Evolutionary conservation across 2,797 vertebrate species (phyloP).

Genomic region (Capromys pilorides): DNA sequence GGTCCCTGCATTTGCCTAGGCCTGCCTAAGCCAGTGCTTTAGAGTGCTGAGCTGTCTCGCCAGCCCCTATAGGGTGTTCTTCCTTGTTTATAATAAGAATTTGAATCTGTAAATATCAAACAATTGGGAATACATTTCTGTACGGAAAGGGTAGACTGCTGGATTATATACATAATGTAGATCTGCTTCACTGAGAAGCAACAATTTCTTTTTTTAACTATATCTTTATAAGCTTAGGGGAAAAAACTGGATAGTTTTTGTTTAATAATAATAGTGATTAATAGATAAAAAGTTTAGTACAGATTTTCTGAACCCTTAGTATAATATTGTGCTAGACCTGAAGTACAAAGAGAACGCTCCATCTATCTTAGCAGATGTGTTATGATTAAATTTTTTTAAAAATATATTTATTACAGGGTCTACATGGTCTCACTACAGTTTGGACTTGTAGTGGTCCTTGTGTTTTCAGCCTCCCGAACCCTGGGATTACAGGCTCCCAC

Average conservation of each 20-base stretch:
- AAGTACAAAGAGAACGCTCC: not conserved
- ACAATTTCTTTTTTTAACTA: not conserved
- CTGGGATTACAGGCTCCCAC: no score
- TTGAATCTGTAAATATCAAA: constrained; percentile 3
- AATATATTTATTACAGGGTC: no score
- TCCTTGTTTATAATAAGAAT: constrained; percentile 20
- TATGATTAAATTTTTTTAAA: not conserved
- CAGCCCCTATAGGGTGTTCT: not conserved
- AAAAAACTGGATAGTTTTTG: not conserved
- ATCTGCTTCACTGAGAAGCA: not conserved
- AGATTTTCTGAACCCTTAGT: not conserved
- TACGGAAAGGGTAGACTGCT: not conserved
- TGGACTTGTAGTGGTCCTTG: no score
- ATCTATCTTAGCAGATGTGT: not conserved
- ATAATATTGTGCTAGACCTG: not conserved
- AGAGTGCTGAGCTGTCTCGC: no score
- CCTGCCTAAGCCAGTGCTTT: no score
- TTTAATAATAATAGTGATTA: not conserved
- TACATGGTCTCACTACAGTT: no score
- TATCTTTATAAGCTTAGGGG: not conserved
- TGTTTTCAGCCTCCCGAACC: no score
- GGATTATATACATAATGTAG: not conserved
- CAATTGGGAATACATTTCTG: constrained; percentile 5
- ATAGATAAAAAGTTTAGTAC: not conserved
- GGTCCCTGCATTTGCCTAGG: no score